Base-by-base conservation (phyloP, 1,140 invertebrate genomes). In the Gryon sp. region DNA sequence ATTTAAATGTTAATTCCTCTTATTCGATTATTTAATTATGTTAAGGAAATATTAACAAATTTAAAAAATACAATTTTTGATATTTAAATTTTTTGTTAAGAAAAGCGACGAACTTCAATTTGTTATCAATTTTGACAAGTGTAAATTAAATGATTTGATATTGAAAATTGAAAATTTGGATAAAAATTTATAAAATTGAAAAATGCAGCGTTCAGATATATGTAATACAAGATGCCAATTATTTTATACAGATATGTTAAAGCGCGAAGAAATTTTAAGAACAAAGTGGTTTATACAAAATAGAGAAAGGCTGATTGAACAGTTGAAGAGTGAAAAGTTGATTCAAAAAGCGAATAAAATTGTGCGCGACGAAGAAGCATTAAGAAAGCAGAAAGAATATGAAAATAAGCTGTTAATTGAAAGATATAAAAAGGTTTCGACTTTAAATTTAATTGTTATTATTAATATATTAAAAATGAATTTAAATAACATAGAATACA, bases 241-340 rank as follows among this genome's bases (percentile, higher is more conserved):
- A 46, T 75, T 75, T 62, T 50, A 12, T 7, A 46, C 66, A 2
- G 70, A 66, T 62, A 14, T 75, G 2, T 3, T 32, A 4, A 66
- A 53, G 11, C 52, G 46, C 0, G 53, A 75, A 46, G 19, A 22
- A 4, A 20, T 9, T 12, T 19, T 74, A 18, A 50, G 60, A 28
- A 66, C 28, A 0, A 74, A 74, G 15, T 74, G 70, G 70, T 74
- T 66, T 15, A 20, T 74, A 28, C 28, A 9, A 57, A 74, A 74
- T 52, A 65, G 57, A 20, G 24, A 74, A 15, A 48, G 45, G 16
- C 26, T 74, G 19, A 52, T 74, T 16, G 60, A 74, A 12, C 65
- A 74, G 53, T 74, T 74, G 19, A 24, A 66, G 30, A 59, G 8
- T 19, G 38, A 66, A 0, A 52, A 66, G 30, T 43, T 53, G 5